These are phyloP conservation scores for Calameuta idolon DNA, from an alignment of 2,888 invertebrate genomes.

Conservation along the genomic window DNA sequence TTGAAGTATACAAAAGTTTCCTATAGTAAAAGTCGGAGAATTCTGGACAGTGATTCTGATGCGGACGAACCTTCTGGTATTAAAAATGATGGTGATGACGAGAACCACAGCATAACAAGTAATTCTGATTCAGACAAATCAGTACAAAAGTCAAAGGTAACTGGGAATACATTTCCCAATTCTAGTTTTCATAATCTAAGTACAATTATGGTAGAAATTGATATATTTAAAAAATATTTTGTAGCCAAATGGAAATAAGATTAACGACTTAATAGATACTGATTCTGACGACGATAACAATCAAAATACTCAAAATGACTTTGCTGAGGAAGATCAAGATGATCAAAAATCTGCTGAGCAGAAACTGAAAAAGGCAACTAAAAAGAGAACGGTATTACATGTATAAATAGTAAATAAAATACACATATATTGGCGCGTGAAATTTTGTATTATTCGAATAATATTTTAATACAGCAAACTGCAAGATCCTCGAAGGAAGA, in stretches of 20 bases:
- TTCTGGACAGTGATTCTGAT: background rate
- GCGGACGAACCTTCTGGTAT: background rate
- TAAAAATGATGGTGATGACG: background rate
- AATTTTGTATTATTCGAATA: background rate
- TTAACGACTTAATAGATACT: conserved; percentile 40
- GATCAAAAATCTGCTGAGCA: conserved; percentile 13
- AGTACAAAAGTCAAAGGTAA: background rate
- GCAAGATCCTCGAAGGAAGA: conserved; percentile 67
- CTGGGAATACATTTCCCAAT: background rate
- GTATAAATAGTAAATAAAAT: background rate
- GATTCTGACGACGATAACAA: conserved; percentile 43
- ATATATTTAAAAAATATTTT: background rate
- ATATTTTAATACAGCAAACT: conserved; percentile 35
- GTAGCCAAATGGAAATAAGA: background rate
- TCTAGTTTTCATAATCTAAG: background rate
- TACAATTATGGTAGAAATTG: background rate
- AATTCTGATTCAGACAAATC: background rate
- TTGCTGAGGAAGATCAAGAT: conserved; percentile 24
- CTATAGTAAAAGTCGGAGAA: background rate
- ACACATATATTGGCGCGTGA: background rate
- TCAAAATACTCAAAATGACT: conserved; percentile 10
- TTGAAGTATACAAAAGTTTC: background rate
- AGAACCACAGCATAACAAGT: background rate
- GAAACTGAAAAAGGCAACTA: conserved; percentile 21
- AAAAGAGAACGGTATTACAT: conserved; percentile 30